Evolutionary conservation across 2,113 vertebrate genomes (phyloP).

Genomic region (Lophotis ruficrista): DNA sequence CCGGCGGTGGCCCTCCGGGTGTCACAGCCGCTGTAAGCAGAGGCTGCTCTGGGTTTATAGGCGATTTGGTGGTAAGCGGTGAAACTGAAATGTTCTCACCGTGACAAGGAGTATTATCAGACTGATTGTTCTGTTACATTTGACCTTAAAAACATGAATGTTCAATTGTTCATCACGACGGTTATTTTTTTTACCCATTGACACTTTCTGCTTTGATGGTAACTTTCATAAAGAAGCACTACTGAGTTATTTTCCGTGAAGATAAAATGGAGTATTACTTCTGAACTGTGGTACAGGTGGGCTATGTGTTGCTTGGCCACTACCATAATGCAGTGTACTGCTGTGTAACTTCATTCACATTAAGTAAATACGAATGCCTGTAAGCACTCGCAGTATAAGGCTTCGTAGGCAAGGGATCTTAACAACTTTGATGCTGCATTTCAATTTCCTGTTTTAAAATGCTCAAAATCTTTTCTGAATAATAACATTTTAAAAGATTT

Average conservation of each 20-base stretch:
- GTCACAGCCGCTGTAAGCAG: not conserved
- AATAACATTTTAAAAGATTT: not conserved
- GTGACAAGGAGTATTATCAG: not conserved
- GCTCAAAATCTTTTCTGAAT: not conserved
- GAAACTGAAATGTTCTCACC: not conserved
- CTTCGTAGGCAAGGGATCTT: not conserved
- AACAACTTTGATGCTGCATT: not conserved
- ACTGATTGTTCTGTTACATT: not conserved
- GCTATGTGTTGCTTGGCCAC: accelerated
- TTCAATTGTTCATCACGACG: not conserved
- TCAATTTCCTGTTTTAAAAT: not conserved
- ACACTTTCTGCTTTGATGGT: not conserved
- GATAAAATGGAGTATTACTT: not conserved
- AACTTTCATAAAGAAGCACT: not conserved
- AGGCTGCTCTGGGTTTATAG: no score
- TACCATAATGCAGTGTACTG: not conserved
- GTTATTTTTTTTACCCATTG: accelerated
- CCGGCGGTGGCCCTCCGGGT: accelerated
- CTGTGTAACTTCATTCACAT: not conserved
- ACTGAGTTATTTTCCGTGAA: not conserved
- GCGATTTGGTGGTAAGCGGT: no score
- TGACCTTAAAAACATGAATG: not conserved
- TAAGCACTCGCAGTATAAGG: not conserved
- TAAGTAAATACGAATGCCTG: not conserved
- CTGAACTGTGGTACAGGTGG: not conserved